A percentile compares a stretch with the other conserved stretches of the same genome.
Evolutionary conservation across 2,113 vertebrate species (phyloP).

Genomic region (Parotia lawesii): DNA sequence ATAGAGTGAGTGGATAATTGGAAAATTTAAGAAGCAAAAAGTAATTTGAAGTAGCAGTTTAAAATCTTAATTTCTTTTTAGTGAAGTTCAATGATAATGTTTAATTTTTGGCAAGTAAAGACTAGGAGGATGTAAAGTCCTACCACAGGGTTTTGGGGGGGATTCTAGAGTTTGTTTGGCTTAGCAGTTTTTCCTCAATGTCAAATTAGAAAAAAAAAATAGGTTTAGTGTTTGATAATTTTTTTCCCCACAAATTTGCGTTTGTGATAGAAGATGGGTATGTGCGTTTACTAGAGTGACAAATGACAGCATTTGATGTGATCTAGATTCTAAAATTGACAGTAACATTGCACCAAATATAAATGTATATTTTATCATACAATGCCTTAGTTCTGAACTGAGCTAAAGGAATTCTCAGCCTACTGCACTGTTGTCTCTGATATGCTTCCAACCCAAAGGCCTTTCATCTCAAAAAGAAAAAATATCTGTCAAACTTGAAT

Average conservation of each 20-base stretch:
- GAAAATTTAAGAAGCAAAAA: background rate
- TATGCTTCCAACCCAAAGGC: conserved; percentile 83
- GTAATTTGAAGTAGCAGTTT: conserved; percentile 18
- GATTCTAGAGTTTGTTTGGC: conserved; percentile 38
- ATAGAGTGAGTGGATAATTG: conserved; percentile 2
- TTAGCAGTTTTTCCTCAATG: conserved; percentile 49
- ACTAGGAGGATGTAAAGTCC: conserved; percentile 20
- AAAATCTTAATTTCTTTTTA: conserved; percentile 43
- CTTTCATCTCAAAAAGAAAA: conserved; percentile 75
- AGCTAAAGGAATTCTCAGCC: conserved; percentile 75
- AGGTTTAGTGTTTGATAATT: conserved; percentile 59
- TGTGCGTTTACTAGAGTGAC: conserved; percentile 55
- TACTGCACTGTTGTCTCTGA: conserved; percentile 78
- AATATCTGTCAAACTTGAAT: conserved; percentile 79
- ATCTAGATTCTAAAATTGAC: conserved; percentile 64
- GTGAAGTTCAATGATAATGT: background rate
- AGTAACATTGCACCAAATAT: conserved; percentile 75
- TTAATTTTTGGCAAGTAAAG: background rate
- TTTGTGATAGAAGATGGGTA: conserved; percentile 59
- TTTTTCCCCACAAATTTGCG: conserved; percentile 29
- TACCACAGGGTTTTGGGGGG: background rate
- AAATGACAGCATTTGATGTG: conserved; percentile 66
- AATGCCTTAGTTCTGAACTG: conserved; percentile 80
- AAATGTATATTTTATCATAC: conserved; percentile 75
- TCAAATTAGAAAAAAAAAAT: conserved; percentile 63